Evolutionary conservation across 2,888 invertebrate species (phyloP), one percentile per base, ranked within the genome.

Genomic region (Charanyca ferruginea): DNA sequence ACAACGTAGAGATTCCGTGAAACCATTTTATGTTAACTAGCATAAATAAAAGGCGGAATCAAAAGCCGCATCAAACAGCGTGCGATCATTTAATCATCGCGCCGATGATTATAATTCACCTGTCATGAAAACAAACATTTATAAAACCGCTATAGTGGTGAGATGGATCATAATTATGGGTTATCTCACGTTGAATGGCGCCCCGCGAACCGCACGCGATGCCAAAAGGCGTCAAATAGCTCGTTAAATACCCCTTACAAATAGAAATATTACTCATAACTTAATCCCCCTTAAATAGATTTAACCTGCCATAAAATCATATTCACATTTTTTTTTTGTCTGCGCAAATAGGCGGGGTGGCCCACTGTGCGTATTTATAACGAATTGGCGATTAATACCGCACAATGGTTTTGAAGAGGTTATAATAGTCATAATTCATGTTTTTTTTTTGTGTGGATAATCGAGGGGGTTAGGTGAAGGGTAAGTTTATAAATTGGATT

Each of bases 231-330:
- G 94, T 93, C 94, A 94, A 95, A 94, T 92, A 89, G 87, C 94
- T 94, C 88, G 93, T 94, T 94, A 94, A 90, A 88, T 86, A 86
- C 91, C 94, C 95, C 93, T 91, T 83, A 88, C 91, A 91, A 93
- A 94, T 92, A 94, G 89, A 93, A 94, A 95, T 93, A 94, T 93
- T 91, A 93, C 90, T 92, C 93, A 94, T 93, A 94, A 94, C 94
- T 89, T 95, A 94, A 95, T 95, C 95, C 94, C 91, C 90, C 87
- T 90, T 87, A 94, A 94, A 94, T 94, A 92, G 93, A 94, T 93
- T 94, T 94, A 95, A 95, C 95, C 93, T 94, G 94, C 91, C 94
- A 94, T 94, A 91, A 95, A 95, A 94, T 94, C 93, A 94, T 94
- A 94, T 93, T 91, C 90, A 85, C 82, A 84, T 89, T 92, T 92